Base-by-base conservation (phyloP, 2,888 invertebrate species). In the Conops quadrifasciatus region DNA sequence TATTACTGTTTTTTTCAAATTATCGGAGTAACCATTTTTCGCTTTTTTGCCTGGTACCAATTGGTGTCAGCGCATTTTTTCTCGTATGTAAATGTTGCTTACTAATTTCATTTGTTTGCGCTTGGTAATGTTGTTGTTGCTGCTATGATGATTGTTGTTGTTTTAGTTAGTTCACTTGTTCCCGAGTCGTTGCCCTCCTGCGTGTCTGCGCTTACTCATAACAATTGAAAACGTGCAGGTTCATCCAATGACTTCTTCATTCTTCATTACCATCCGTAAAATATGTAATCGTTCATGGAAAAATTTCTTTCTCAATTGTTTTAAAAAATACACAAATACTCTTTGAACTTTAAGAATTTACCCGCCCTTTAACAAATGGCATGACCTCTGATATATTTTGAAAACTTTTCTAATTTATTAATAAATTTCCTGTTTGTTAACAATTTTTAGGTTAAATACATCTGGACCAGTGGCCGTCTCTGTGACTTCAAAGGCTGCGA, bases 401-500 rank as follows among this genome's bases (percentile, higher is more conserved):
- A 9, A 15, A 15, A 1, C 45, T 9, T 9, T 49, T 49, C 13
- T n/a, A 21, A 21, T 21, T 19, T n/a, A n/a, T 53, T 21, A 53
- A 21, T 53, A 3, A 53, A 53, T 9, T 59, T 28, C 26, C n/a
- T 5, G 9, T n/a, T 28, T 15, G 26, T 60, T 1, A 16, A n/a
- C 28, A 13, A 2, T 16, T 60, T 30, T 30, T 86, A 93, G 90
- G 91, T 93, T 45, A 94, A 94, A 87, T 95, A 95, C 87, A 95
- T 95, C 82, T 95, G 95, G 95, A 95, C 95, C 28, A 94, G 94
- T 67, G 95, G 95, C 71, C 92, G 95, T 75, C 88, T 94, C 65
- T 95, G 95, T 82, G 95, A 95, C 87, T 95, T 95, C 88, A 93
- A 93, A 85, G 95, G 95, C 73, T 95, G 95, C 83, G 93, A 94